phyloP scores from a whole-genome alignment of 1,140 invertebrate genomes.

The Aphelenchoides fujianensis region DNA sequence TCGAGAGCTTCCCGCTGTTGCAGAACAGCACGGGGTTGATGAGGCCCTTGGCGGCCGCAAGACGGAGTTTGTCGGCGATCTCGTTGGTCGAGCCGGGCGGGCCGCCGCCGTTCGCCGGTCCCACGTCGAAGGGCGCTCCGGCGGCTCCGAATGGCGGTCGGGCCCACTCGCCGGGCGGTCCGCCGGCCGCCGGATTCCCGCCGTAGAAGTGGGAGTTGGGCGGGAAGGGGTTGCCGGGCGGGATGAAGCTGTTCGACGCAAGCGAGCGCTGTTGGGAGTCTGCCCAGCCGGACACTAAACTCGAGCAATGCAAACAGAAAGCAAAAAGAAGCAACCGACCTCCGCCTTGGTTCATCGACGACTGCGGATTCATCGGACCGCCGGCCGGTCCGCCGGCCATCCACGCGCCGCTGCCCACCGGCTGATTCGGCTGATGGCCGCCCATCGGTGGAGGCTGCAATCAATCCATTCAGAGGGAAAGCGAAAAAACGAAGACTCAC shows the following conservation, averaged over 20 bases:
- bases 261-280: slow-evolving; percentile 13
- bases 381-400: neutral
- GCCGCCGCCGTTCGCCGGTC: neutral
- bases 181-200: neutral
- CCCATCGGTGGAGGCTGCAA: slow-evolving; percentile 6
- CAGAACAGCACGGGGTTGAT: slow-evolving; percentile 11
- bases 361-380: neutral
- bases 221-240: neutral
- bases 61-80: slow-evolving; percentile 26
- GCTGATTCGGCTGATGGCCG: neutral
- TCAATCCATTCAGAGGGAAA: neutral
- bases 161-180: slow-evolving; percentile 9
- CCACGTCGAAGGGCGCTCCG: slow-evolving; percentile 1
- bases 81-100: neutral
- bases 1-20: neutral
- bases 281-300: slow-evolving; percentile 5
- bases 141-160: slow-evolving; percentile 2
- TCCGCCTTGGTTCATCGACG: slow-evolving; percentile 4
- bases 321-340: neutral
- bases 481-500: no score
- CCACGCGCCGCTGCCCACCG: no score
- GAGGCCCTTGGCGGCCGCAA: slow-evolving; percentile 19
- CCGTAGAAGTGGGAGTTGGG: slow-evolving; percentile 19
- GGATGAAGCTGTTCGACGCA: slow-evolving; percentile 8
- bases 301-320: neutral